A percentile compares a stretch with the other conserved stretches of the same genome.
Evolutionary conservation across 2,888 invertebrate genomes (phyloP).

Genomic region (Agelastica alni): DNA sequence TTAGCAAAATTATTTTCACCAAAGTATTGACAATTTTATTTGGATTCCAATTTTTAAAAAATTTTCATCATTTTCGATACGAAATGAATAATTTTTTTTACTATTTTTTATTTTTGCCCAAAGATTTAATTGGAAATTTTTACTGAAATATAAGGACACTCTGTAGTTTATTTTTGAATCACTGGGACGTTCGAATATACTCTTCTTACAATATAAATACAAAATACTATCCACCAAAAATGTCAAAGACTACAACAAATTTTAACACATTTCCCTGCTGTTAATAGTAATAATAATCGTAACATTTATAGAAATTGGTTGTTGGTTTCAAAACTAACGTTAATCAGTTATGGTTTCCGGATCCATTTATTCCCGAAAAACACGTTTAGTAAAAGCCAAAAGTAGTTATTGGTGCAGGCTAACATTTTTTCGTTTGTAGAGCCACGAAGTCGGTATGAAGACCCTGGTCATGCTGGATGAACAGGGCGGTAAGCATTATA

Average conservation of each 20-base stretch:
- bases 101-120: no score
- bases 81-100: no score
- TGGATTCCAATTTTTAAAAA: no score
- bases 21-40: no score
- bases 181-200: no score
- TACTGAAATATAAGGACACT: no score
- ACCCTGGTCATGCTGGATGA: slow-evolving; percentile 99
- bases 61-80: no score
- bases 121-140: no score
- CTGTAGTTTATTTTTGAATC: no score
- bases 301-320: slow-evolving; percentile 1
- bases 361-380: background rate
- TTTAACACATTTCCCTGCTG: slow-evolving; percentile 7
- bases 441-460: slow-evolving; percentile 99
- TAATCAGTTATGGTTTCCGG: background rate
- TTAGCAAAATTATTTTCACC: no score
- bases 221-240: background rate
- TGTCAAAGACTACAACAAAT: slow-evolving; percentile 16
- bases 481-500: slow-evolving; percentile 97
- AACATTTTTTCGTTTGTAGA: slow-evolving; percentile 73
- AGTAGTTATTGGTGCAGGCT: slow-evolving; percentile 33
- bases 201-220: no score
- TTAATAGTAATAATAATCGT: slow-evolving; percentile 3
- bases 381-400: background rate
- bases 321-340: slow-evolving; percentile 9